These are phyloP conservation scores for Calephelis nemesis DNA, from an alignment of 1,140 invertebrate species.

Conservation along the genomic window DNA sequence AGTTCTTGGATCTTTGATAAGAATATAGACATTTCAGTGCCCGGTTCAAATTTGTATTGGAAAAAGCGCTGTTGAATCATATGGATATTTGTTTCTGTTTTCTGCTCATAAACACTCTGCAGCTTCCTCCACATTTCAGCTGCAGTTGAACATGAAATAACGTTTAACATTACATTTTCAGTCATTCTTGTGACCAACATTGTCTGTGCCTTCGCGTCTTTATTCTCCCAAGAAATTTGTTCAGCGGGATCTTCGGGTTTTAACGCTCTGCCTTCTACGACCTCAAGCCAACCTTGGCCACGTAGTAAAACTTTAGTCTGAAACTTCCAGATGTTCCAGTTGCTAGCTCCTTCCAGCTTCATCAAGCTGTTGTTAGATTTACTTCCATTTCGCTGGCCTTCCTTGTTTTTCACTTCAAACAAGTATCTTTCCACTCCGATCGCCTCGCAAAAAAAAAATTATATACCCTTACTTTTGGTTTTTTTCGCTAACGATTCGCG, in stretches of 20 bases:
- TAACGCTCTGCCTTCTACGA: constrained; percentile 20
- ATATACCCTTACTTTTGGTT: neutral
- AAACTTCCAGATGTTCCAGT: constrained; percentile 32
- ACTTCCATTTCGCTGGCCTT: neutral
- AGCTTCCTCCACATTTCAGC: constrained; percentile 59
- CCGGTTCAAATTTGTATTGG: constrained; percentile 34
- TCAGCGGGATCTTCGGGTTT: constrained; percentile 20
- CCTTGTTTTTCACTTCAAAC: neutral
- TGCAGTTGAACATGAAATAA: constrained; percentile 45
- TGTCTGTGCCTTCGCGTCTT: constrained; percentile 25
- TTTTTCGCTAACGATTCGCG: neutral
- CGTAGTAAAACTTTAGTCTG: constrained; percentile 27
- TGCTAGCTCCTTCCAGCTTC: constrained; percentile 25
- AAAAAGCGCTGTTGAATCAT: constrained; percentile 37
- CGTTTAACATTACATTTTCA: constrained; percentile 30
- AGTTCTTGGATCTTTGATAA: no score
- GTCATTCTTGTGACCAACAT: constrained; percentile 28
- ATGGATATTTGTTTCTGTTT: constrained; percentile 43
- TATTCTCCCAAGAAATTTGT: neutral
- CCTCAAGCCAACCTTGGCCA: constrained; percentile 21
- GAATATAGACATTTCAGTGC: constrained; percentile 14
- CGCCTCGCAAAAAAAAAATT: neutral
- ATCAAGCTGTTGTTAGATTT: neutral
- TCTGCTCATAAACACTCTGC: constrained; percentile 52
- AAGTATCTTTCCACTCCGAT: neutral